phyloP scores from a whole-genome alignment of 2,113 vertebrate species.

The Chloroceryle aenea region DNA sequence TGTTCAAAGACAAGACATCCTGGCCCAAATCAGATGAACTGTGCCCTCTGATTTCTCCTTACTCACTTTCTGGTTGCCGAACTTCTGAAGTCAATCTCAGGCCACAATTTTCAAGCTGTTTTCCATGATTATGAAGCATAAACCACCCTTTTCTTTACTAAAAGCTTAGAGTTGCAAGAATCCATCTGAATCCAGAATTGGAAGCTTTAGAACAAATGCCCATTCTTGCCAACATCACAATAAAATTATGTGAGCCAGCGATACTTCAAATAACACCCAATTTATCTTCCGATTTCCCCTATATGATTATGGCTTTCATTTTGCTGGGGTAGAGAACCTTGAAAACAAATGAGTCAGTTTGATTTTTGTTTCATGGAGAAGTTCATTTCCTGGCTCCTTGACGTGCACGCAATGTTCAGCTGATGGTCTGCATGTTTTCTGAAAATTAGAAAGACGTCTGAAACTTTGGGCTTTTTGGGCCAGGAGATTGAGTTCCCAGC shows the following conservation, averaged over 20 bases:
- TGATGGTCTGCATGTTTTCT: background rate
- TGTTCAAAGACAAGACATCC: background rate
- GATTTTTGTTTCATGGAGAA: constrained; percentile 53
- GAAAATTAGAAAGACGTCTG: background rate
- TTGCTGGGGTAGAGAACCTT: constrained; percentile 20
- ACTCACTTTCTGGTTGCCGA: background rate
- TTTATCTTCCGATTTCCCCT: constrained; percentile 59
- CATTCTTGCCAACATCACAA: constrained; percentile 60
- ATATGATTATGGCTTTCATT: constrained; percentile 65
- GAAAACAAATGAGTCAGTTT: constrained; percentile 67
- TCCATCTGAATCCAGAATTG: constrained; percentile 25
- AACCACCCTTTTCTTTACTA: background rate
- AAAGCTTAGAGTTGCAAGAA: constrained; percentile 22
- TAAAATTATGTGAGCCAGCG: constrained; percentile 52
- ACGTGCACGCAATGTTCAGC: accelerated
- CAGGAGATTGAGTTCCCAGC: background rate
- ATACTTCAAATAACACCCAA: constrained; percentile 59
- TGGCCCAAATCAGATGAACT: background rate
- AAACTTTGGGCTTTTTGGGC: background rate
- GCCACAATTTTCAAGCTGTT: background rate
- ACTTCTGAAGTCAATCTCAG: background rate
- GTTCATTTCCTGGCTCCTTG: constrained; percentile 37
- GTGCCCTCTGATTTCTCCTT: background rate
- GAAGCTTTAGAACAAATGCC: constrained; percentile 24
- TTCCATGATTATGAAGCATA: background rate